These are phyloP conservation scores for Tragelaphus imberbis DNA, from an alignment of 2,113 vertebrate species.

Conservation along the genomic window DNA sequence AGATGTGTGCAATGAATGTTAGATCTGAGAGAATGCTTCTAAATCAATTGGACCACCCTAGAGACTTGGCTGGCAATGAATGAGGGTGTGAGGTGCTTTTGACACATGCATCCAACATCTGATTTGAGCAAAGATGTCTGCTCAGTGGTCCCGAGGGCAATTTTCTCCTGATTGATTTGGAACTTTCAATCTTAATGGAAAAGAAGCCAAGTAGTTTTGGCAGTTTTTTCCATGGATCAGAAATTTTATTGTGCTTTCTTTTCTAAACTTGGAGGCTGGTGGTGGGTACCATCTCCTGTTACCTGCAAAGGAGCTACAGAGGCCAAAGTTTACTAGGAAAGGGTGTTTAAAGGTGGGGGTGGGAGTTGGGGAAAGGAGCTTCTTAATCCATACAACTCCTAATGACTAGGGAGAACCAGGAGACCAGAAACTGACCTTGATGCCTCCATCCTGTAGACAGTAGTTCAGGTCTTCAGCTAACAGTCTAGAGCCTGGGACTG, in stretches of 20 bases:
- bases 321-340: not conserved
- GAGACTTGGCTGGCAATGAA: slow-evolving; percentile 57
- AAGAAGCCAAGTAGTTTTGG: slow-evolving; percentile 32
- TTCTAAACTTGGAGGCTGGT: not conserved
- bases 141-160: slow-evolving; percentile 54
- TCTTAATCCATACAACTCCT: not conserved
- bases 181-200: slow-evolving; percentile 66
- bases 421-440: not conserved
- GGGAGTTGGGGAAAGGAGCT: not conserved
- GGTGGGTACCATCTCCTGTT: not conserved
- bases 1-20: slow-evolving; percentile 7
- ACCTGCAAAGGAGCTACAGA: not conserved
- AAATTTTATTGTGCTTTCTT: slow-evolving; percentile 4
- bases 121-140: slow-evolving; percentile 66
- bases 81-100: slow-evolving; percentile 54
- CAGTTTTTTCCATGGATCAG: slow-evolving; percentile 11
- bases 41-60: slow-evolving; percentile 45
- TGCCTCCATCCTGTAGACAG: not conserved
- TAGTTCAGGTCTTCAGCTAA: not conserved
- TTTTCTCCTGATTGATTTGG: slow-evolving; percentile 69
- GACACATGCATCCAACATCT: slow-evolving; percentile 31
- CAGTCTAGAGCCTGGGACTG: not conserved
- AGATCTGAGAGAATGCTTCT: slow-evolving; percentile 43
- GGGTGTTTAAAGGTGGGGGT: not conserved
- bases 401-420: not conserved